phyloP scores from a whole-genome alignment of 2,888 invertebrate species.

The Emesis furor region DNA sequence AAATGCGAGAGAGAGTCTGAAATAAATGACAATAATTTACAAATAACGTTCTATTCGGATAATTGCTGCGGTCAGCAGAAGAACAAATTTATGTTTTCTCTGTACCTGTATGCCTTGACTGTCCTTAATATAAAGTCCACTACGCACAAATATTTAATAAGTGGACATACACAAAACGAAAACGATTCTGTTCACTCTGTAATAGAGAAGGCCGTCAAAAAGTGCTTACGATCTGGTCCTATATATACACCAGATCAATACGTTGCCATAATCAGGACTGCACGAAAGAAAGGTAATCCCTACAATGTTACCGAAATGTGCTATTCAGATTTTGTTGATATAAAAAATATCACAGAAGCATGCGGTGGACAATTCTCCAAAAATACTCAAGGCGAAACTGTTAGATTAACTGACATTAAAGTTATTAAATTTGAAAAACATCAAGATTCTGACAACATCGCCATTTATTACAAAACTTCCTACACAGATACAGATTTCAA shows the following conservation, averaged over 20 bases:
- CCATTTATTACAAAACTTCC: conserved; percentile 61
- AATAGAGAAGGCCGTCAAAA: no score
- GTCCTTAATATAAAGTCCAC: no score
- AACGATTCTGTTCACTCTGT: no score
- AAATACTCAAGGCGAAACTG: conserved; percentile 31
- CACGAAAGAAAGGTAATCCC: conserved; percentile 62
- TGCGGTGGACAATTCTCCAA: background rate
- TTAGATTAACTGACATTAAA: conserved; percentile 36
- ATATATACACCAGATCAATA: no score
- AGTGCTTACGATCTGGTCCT: no score
- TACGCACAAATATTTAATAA: no score
- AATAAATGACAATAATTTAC: no score
- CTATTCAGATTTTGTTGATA: conserved; percentile 64
- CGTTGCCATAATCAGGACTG: conserved; percentile 21
- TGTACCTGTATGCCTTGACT: conserved; percentile 17
- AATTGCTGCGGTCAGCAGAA: no score
- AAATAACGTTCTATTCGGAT: no score
- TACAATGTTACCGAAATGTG: conserved; percentile 66
- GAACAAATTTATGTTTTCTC: no score
- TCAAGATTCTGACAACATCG: conserved; percentile 31
- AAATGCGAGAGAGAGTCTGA: no score
- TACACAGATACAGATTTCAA: conserved; percentile 54
- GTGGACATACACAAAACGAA: no score
- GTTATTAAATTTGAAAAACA: conserved; percentile 41
- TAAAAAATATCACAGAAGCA: conserved; percentile 44